Base-by-base conservation (phyloP, 2,888 invertebrate species). In the Lymantria dispar region DNA sequence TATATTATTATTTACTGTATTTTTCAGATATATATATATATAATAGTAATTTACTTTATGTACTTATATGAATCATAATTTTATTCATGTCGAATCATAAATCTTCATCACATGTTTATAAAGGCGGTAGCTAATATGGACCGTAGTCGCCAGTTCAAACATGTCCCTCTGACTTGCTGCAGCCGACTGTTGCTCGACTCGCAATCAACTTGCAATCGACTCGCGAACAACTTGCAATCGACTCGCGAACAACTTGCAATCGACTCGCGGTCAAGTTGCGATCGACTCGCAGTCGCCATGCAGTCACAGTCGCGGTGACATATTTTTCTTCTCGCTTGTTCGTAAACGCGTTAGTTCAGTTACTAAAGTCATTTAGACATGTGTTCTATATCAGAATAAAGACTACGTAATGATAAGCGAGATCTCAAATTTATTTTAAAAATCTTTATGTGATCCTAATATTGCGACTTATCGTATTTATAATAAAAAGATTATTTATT, bases 361-460 rank as follows among this genome's bases (percentile, higher is more conserved):
- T 78, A 76, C 79, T 33, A 85, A 85, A 86, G 81, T 87, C 85
- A 86, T 86, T 85, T 89, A 89, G 87, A 81, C 73, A 83, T 84
- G 83, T 86, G 85, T 87, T 89, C 85, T 87, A 86, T 88, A 88
- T 87, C 88, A 90, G 80, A 85, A 84, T 85, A 88, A 89, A 89
- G 90, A 89, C 89, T 89, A 90, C 87, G 85, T 90, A 88, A 86
- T 87, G 86, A 86, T 90, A 90, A 91, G 91, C 89, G 88, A 90
- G 91, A 90, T 91, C 91, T 91, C 91, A 91, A 90, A 89, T 90
- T 90, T 89, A 87, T 87, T 88, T 90, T 83, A 87, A 86, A 83
- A 84, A 85, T 85, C 82, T 77, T 88, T 87, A 83, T 86, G 83
- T 90, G 78, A 89, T 88, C 85, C 87, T 87, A 85, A 85, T 86